These are phyloP conservation scores for Abramis brama DNA, from an alignment of 2,113 vertebrate species.

Conservation along the genomic window DNA sequence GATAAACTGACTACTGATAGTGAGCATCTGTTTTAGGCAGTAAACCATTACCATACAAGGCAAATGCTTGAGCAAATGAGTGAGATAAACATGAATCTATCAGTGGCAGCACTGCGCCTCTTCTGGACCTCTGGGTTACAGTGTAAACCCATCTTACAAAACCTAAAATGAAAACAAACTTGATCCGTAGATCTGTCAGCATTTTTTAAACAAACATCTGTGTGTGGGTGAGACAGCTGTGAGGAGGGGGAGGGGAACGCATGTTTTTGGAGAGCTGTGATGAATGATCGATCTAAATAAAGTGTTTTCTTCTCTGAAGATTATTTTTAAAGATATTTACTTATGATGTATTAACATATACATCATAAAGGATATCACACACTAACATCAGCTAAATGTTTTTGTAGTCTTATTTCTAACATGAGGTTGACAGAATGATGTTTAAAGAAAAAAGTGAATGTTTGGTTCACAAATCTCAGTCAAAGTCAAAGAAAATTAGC, in stretches of 20 bases:
- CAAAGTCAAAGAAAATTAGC: constrained; percentile 48
- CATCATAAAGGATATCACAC: background rate
- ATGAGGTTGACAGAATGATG: constrained; percentile 47
- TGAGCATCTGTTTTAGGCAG: constrained; percentile 23
- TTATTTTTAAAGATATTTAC: background rate
- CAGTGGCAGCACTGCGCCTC: constrained; percentile 14
- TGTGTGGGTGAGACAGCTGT: constrained; percentile 49
- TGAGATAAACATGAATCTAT: constrained; percentile 52
- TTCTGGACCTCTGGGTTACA: constrained; percentile 32
- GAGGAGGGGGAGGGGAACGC: constrained; percentile 18
- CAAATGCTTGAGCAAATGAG: constrained; percentile 50
- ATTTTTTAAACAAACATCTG: constrained; percentile 38
- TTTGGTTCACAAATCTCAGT: constrained; percentile 20
- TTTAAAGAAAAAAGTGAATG: background rate
- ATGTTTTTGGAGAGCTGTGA: background rate
- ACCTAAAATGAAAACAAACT: constrained; percentile 68
- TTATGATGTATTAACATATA: constrained; percentile 18
- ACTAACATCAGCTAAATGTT: background rate
- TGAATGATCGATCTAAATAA: constrained; percentile 27
- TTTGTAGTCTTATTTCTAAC: constrained; percentile 12
- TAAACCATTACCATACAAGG: constrained; percentile 52
- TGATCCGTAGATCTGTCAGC: constrained; percentile 56
- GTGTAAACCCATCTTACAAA: constrained; percentile 35
- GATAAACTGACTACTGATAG: constrained; percentile 15
- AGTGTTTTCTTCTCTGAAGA: background rate